Percentiles rank a stretch among this genome's conserved stretches.
Conservation (phyloP, 2,888 invertebrate species). For the Xanthia icteritia region DNA sequence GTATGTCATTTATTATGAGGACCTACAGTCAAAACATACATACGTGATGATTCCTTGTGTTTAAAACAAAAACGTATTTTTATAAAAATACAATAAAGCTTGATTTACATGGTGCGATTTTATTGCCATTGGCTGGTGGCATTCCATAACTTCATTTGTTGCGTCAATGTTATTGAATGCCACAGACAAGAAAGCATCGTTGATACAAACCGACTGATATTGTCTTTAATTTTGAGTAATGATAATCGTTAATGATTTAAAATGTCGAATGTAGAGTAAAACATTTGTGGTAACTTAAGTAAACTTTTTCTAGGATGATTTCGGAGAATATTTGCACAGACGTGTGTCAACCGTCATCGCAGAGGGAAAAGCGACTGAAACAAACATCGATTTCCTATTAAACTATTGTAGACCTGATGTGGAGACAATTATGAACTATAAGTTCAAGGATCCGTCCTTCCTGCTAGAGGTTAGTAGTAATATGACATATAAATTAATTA, state of each 20-base stretch:
- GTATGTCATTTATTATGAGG: not conserved
- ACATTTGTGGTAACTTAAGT: not conserved
- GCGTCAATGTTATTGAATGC: not conserved
- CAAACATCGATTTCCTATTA: constrained; percentile 87
- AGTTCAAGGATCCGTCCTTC: constrained; percentile 94
- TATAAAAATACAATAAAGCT: not conserved
- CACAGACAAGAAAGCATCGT: not conserved
- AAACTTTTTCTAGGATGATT: constrained; percentile 76
- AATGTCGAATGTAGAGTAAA: not conserved
- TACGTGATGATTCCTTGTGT: not conserved
- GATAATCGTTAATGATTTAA: not conserved
- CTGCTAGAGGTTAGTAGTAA: constrained; percentile 91
- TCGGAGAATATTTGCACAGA: constrained; percentile 72
- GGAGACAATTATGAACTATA: constrained; percentile 93
- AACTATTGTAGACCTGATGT: constrained; percentile 85
- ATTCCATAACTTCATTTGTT: not conserved
- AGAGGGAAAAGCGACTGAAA: constrained; percentile 73
- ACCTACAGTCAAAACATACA: not conserved
- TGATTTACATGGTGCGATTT: not conserved
- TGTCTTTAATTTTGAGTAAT: not conserved
- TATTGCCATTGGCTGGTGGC: not conserved
- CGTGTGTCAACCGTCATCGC: constrained; percentile 81
- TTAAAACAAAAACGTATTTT: too few species aligned
- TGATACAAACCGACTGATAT: not conserved
- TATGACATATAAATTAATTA: not conserved